A percentile compares a stretch with the other conserved stretches of the same genome.
Conservation (phyloP, 2,797 vertebrate genomes). For the Vultur gryphus region DNA sequence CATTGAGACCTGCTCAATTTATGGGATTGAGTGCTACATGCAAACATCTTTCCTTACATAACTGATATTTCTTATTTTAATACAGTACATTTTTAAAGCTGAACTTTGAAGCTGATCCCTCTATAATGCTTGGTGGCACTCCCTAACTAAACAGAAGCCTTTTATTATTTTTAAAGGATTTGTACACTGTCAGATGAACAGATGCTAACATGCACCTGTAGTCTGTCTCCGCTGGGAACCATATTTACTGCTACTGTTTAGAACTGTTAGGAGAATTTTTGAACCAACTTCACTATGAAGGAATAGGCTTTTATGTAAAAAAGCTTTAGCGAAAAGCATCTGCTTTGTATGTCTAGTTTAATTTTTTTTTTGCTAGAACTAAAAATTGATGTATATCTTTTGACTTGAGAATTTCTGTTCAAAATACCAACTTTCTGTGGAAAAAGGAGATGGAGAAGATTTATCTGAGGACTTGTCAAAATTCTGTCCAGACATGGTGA, state of each 20-base stretch:
- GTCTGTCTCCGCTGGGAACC: not conserved
- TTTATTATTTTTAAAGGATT: constrained; percentile 20
- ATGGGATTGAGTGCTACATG: not conserved
- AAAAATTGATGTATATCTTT: constrained; percentile 58
- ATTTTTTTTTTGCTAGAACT: constrained; percentile 5
- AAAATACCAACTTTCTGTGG: constrained; percentile 47
- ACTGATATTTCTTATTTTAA: constrained; percentile 17
- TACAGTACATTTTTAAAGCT: not conserved
- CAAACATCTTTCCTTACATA: not conserved
- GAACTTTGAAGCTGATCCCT: not conserved
- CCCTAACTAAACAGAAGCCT: not conserved
- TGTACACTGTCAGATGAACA: constrained; percentile 7
- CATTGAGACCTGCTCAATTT: not conserved
- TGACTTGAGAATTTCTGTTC: constrained; percentile 62
- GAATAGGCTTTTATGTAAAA: not conserved
- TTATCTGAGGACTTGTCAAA: constrained; percentile 63
- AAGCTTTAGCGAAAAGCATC: not conserved
- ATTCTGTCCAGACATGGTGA: constrained; percentile 66
- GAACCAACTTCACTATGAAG: not conserved
- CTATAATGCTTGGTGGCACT: not conserved
- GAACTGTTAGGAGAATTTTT: not conserved
- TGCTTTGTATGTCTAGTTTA: constrained; percentile 19
- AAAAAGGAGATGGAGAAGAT: constrained; percentile 43
- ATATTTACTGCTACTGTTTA: not conserved
- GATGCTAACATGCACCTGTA: constrained; percentile 25